Base-by-base conservation (phyloP, 2,797 vertebrate species). In the Graptemys geographica region DNA sequence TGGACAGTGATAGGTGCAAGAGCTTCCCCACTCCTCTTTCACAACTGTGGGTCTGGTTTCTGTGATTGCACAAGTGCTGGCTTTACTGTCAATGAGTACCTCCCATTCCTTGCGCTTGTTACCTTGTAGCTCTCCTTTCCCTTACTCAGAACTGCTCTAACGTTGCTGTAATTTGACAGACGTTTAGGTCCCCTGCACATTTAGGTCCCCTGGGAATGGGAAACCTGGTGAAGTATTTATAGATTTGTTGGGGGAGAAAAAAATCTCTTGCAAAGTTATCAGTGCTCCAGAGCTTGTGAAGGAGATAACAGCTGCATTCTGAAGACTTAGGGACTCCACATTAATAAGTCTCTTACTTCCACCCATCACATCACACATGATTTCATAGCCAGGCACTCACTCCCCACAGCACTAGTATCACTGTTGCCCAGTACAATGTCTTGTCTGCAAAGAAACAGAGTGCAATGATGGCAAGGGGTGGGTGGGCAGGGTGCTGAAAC, bases 261-360 rank as follows among this genome's bases (percentile, higher is more conserved):
- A 33, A 62, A 25, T 0, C 11, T 31, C 74, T 81, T 51, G n/a
- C 5, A 15, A 83, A 90, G 79, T 91, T 96, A 85, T 90, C 90
- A 86, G 84, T 0, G 0, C 88, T 79, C 51, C 0, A 0, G 11
- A 88, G 92, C 84, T 84, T 84, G 5, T 31, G 84, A 52, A 37
- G 62, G 79, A 95, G 97, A 95, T 97, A 96, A 87, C 37, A 55
- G 90, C 89, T 72, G 87, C 95, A 90, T 97, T 94, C 92, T 74
- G 31, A 80, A 95, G 96, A 93, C 95, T 72, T 0, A 1, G 57
- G 37, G 96, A 51, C 96, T 97, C 96, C 93, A 87, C 18, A 5
- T 85, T 28, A 65, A 3, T 69, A 56, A 94, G 59, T 53, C 41
- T 85, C 47, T 83, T 80, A 86, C 83, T 83, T 25, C 28, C 81